Evolutionary conservation across 2,888 invertebrate species (phyloP).

Genomic region (Dermolepida albohirtum): DNA sequence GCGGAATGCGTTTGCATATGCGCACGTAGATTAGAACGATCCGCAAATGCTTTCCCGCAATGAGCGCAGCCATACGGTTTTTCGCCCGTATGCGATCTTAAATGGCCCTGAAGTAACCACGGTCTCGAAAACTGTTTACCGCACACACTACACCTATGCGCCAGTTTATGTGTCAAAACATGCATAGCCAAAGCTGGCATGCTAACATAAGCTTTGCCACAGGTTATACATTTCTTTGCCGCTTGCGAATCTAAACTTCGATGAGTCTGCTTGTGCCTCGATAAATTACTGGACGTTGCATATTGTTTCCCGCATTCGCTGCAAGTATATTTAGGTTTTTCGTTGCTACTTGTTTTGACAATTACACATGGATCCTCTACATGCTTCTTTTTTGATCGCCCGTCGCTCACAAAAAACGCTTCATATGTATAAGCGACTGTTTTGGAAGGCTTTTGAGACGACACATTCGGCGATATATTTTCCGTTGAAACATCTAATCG

Average conservation of each 20-base stretch:
- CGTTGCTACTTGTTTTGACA: slow-evolving; percentile 47
- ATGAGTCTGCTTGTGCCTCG: slow-evolving; percentile 92
- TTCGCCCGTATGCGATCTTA: slow-evolving; percentile 92
- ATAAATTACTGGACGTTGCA: slow-evolving; percentile 89
- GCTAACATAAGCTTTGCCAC: slow-evolving; percentile 95
- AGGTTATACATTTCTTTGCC: slow-evolving; percentile 94
- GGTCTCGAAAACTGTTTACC: slow-evolving; percentile 95
- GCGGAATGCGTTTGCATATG: slow-evolving; percentile 95
- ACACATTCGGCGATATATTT: slow-evolving; percentile 33
- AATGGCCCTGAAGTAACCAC: slow-evolving; percentile 91
- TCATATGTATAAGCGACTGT: slow-evolving; percentile 91
- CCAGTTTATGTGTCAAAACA: slow-evolving; percentile 90
- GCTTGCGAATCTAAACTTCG: slow-evolving; percentile 91
- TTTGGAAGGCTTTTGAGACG: slow-evolving; percentile 67
- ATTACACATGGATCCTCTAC: slow-evolving; percentile 30
- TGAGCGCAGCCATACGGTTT: slow-evolving; percentile 95
- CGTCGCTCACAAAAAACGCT: slow-evolving; percentile 91
- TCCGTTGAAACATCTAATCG: slow-evolving; percentile 39
- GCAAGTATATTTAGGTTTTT: slow-evolving; percentile 76
- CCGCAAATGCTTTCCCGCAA: slow-evolving; percentile 95
- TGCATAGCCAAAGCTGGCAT: slow-evolving; percentile 98
- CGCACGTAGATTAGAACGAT: slow-evolving; percentile 91
- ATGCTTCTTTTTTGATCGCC: slow-evolving; percentile 76
- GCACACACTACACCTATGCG: slow-evolving; percentile 92
- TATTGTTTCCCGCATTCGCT: slow-evolving; percentile 92